Evolutionary conservation across 2,888 invertebrate genomes (phyloP).

Genomic region (Eupithecia tripunctaria): DNA sequence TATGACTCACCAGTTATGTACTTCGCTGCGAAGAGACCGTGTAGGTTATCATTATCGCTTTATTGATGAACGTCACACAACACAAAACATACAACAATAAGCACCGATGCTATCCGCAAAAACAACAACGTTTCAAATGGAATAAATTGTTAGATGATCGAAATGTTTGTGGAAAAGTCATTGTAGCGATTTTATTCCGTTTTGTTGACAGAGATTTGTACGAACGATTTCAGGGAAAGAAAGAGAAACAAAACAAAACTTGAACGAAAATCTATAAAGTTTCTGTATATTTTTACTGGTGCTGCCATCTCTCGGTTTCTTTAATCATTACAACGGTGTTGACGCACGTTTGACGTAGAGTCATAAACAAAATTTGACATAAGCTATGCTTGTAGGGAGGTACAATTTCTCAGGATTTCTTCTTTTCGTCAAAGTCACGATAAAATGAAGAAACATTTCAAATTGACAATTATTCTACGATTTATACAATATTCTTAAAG

Average conservation of each 20-base stretch:
- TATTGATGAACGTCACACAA: constrained; percentile 74
- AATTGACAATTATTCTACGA: neutral
- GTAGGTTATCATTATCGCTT: constrained; percentile 77
- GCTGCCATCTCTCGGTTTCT: constrained; percentile 68
- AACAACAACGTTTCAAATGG: constrained; percentile 55
- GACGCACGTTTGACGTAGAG: constrained; percentile 20
- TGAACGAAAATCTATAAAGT: constrained; percentile 49
- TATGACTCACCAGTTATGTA: constrained; percentile 82
- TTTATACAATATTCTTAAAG: neutral
- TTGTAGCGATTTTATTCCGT: constrained; percentile 19
- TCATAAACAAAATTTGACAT: constrained; percentile 51
- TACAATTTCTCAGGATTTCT: constrained; percentile 25
- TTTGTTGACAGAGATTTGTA: constrained; percentile 42
- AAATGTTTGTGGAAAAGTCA: constrained; percentile 34
- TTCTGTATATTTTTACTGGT: constrained; percentile 44
- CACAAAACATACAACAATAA: constrained; percentile 62
- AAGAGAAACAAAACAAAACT: constrained; percentile 69
- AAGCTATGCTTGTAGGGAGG: constrained; percentile 61
- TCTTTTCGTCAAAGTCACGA: neutral
- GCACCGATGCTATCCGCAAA: constrained; percentile 53
- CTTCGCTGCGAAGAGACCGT: constrained; percentile 76
- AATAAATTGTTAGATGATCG: constrained; percentile 39
- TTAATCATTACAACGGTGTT: constrained; percentile 22
- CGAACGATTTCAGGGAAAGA: constrained; percentile 55
- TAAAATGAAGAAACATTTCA: too few relatives aligned